Base-by-base conservation (phyloP, 2,888 invertebrate genomes). In the Luperina testacea region DNA sequence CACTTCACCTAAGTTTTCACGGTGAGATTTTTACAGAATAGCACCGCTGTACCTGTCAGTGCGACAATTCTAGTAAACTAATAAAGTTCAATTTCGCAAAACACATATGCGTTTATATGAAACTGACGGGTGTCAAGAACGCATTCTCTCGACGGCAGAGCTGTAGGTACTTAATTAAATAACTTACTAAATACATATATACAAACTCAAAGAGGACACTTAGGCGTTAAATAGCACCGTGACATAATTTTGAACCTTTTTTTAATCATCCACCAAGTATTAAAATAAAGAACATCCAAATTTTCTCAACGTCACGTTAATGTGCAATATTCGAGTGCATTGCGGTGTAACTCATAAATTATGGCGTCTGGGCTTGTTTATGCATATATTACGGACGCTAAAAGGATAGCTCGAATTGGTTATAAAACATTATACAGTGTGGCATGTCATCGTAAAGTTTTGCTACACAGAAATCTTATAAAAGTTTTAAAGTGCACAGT, bases 321-420 rank as follows among this genome's bases (percentile, higher is more conserved):
- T 80, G 73, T 85, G 83, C 85, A 85, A 84, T 87, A 85, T 90
- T 84, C 88, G 87, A 92, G 92, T 92, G 91, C 92, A 92, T 90
- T 91, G 88, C 86, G 88, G 89, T 92, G 90, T 92, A 90, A 87
- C 88, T 90, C 84, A 86, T 88, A 91, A 90, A 91, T 90, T 89
- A 91, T 84, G 81, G 78, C 76, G 89, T 86, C 88, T 81, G 82
- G 7, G 84, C 85, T 87, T 87, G 88, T 90, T 90, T 90, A 85
- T 89, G 87, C 84, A 89, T 90, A 88, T 88, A 85, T 89, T 88
- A 88, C 82, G 68, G 74, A 76, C 65, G 83, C 85, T 89, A 81
- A 90, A 81, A 85, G 88, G 88, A 84, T 88, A 81, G 73, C 85
- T 83, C 17, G 80, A 90, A 86, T 82, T 88, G 83, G 82, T 84